Percentiles rank a stretch among this genome's conserved stretches.
Evolutionary conservation across 2,797 vertebrate genomes (phyloP).

Genomic region (Ptychobarbus kaznakovi): DNA sequence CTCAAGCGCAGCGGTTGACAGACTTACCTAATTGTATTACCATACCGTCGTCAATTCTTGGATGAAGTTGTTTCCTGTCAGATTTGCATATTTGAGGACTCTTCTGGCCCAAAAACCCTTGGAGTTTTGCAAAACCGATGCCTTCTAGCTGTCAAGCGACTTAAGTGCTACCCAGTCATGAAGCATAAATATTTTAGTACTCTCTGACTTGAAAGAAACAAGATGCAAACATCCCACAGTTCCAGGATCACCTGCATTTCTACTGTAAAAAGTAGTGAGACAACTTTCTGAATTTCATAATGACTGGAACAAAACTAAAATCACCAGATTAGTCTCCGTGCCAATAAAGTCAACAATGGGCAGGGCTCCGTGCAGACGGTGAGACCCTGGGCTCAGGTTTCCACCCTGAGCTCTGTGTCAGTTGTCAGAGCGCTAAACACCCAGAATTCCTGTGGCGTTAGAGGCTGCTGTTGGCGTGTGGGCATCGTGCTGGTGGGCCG

Average conservation of each 20-base stretch:
- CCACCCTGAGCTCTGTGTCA: conserved; percentile 48
- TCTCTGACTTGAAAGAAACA: conserved; percentile 63
- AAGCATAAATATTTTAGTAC: conserved; percentile 82
- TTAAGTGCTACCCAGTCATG: conserved; percentile 79
- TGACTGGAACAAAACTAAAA: conserved; percentile 30
- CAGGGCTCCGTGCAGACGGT: conserved; percentile 34
- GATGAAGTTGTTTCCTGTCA: conserved; percentile 45
- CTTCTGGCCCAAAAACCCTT: background rate
- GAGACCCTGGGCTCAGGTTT: conserved; percentile 49
- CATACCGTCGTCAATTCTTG: conserved; percentile 66
- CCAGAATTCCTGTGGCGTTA: conserved; percentile 30
- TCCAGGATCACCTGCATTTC: conserved; percentile 60
- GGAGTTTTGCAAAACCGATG: conserved; percentile 39
- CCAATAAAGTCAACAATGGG: conserved; percentile 41
- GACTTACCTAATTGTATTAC: conserved; percentile 74
- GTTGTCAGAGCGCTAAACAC: conserved; percentile 36
- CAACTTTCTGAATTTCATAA: conserved; percentile 23
- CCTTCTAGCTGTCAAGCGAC: conserved; percentile 10
- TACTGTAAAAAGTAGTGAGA: conserved; percentile 13
- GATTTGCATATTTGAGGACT: conserved; percentile 11
- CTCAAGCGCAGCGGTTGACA: conserved; percentile 71
- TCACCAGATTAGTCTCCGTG: conserved; percentile 17
- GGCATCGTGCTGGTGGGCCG: conserved; percentile 49
- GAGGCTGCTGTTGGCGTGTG: conserved; percentile 41
- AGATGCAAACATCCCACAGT: conserved; percentile 72